These are phyloP conservation scores for Charadrius vociferus DNA, from an alignment of 2,113 vertebrate species.

Conservation along the genomic window DNA sequence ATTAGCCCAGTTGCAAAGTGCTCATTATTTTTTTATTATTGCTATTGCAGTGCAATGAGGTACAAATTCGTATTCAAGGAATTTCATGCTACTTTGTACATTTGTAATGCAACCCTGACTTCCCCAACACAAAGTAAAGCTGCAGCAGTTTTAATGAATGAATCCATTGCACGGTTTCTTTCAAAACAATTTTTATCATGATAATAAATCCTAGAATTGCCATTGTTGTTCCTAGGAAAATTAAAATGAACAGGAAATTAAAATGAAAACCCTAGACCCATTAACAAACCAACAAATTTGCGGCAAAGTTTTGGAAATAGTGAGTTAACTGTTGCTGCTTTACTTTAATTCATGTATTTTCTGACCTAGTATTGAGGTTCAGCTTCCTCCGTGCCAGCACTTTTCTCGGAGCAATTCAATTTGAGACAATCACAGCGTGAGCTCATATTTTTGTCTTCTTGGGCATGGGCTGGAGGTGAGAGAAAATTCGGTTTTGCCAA, in stretches of 20 bases:
- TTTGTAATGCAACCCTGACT: neutral
- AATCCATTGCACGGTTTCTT: neutral
- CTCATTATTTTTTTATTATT: neutral
- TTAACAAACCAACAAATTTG: neutral
- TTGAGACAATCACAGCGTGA: neutral
- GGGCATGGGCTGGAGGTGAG: neutral
- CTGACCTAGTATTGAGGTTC: neutral
- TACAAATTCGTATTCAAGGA: neutral
- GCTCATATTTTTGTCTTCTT: neutral
- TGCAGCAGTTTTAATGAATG: neutral
- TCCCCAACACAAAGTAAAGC: neutral
- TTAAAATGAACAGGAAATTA: neutral
- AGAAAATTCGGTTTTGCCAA: neutral
- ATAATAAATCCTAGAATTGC: neutral
- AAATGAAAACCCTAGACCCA: neutral
- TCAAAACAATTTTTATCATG: neutral
- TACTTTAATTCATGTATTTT: neutral
- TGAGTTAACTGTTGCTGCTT: neutral
- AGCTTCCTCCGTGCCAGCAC: neutral
- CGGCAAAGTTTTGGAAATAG: neutral
- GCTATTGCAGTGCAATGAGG: neutral
- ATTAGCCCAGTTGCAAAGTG: neutral
- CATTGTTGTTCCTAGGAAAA: neutral
- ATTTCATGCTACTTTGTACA: neutral
- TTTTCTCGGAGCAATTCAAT: neutral